Conservation (phyloP, 2,797 vertebrate species). For the Sitta carolinensis region DNA sequence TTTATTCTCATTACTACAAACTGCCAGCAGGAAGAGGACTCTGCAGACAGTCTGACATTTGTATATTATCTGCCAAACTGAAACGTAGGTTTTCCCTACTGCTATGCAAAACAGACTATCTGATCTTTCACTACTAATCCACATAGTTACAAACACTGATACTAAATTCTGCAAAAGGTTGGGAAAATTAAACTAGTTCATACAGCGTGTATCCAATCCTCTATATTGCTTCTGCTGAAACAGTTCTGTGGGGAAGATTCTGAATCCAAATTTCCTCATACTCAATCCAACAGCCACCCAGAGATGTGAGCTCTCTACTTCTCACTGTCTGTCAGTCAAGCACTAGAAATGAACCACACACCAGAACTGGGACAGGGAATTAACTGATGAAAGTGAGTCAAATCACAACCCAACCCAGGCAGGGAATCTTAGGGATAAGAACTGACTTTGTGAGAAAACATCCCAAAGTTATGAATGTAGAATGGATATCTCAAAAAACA, state of each 20-base stretch:
- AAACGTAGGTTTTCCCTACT: neutral
- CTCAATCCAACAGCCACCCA: neutral
- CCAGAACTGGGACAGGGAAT: neutral
- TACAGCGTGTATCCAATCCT: neutral
- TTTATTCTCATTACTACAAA: neutral
- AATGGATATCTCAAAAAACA: neutral
- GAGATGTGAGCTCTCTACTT: neutral
- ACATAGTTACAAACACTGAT: neutral
- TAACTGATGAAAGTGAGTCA: neutral
- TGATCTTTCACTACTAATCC: neutral
- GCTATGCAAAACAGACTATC: neutral
- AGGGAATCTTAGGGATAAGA: neutral
- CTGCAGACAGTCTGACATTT: neutral
- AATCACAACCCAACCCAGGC: neutral
- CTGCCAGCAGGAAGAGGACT: neutral
- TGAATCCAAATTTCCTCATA: neutral
- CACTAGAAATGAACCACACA: neutral
- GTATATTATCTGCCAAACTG: neutral
- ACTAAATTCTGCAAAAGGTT: neutral
- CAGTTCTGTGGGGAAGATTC: neutral
- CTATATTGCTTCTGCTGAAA: neutral
- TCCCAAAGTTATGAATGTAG: neutral
- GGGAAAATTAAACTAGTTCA: neutral
- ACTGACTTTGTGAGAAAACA: neutral
- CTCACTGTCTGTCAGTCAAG: neutral